These are phyloP conservation scores for Stenichneumon culpator DNA, from an alignment of 2,888 invertebrate genomes.

Conservation along the genomic window DNA sequence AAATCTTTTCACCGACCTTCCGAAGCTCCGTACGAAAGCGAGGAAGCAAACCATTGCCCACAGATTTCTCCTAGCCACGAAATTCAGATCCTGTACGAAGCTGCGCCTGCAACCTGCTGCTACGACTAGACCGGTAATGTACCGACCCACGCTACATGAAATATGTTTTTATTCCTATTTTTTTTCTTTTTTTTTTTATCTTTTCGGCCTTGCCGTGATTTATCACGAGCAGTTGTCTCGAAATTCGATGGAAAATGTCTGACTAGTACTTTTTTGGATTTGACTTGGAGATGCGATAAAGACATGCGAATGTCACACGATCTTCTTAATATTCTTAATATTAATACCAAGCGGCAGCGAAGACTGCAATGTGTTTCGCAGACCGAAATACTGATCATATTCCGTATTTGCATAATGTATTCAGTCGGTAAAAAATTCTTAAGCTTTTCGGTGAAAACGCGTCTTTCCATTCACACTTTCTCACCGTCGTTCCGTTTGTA, in stretches of 20 bases:
- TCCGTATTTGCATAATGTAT: conserved; percentile 20
- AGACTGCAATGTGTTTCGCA: not conserved
- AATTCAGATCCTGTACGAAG: not conserved
- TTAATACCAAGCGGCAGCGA: not conserved
- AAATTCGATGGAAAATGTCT: not conserved
- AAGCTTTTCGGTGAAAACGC: not conserved
- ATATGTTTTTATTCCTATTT: not conserved
- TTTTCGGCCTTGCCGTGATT: not conserved
- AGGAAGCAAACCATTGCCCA: conserved; percentile 24
- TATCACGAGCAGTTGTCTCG: not conserved
- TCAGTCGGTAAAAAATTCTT: not conserved
- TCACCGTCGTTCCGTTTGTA: conserved; percentile 25
- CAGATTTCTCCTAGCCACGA: conserved; percentile 16
- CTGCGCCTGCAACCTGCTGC: not conserved
- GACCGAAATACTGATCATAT: not conserved
- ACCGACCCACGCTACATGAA: not conserved
- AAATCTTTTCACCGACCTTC: conserved; percentile 41
- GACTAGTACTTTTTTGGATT: not conserved
- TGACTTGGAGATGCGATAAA: no score
- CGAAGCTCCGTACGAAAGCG: conserved; percentile 26
- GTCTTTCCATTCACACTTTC: conserved; percentile 7
- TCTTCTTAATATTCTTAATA: not conserved
- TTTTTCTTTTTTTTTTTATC: not conserved
- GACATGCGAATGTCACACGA: no score
- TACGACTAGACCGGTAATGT: conserved; percentile 2